phyloP scores from a whole-genome alignment of 2,888 invertebrate species.

The Drosophila hamatofila region DNA sequence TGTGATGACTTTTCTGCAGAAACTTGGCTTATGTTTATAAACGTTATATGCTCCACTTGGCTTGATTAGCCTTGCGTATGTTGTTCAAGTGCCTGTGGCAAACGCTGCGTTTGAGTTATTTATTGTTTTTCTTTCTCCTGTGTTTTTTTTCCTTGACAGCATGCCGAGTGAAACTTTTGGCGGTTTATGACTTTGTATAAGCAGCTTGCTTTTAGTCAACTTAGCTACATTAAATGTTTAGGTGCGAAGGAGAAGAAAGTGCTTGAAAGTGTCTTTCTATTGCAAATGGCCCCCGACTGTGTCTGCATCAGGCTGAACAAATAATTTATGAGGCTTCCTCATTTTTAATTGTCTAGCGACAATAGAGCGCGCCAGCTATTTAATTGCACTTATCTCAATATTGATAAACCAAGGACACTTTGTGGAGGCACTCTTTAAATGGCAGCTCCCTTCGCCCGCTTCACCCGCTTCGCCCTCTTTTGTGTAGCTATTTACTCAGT shows the following conservation, averaged over 20 bases:
- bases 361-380: slow-evolving; percentile 2
- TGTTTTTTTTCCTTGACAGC: not conserved
- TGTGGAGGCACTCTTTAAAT: slow-evolving; percentile 5
- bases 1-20: not conserved
- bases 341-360: not conserved
- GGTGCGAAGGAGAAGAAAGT: not conserved
- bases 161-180: not conserved
- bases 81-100: slow-evolving; percentile 45
- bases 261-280: not conserved
- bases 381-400: slow-evolving; percentile 19
- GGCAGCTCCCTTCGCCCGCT: slow-evolving; percentile 10
- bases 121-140: slow-evolving; percentile 29
- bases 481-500: slow-evolving; percentile 55
- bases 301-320: slow-evolving; percentile 1
- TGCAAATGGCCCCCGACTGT: not conserved
- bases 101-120: slow-evolving; percentile 70
- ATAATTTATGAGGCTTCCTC: slow-evolving; percentile 5
- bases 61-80: slow-evolving; percentile 51
- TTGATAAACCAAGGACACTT: slow-evolving; percentile 44
- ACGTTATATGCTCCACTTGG: slow-evolving; percentile 61
- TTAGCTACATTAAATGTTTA: not conserved
- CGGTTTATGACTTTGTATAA: slow-evolving; percentile 1
- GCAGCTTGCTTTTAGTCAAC: not conserved
- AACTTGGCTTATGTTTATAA: slow-evolving; percentile 38
- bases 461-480: slow-evolving; percentile 15